These are phyloP conservation scores for Drosophila subquinaria DNA, from an alignment of 2,888 invertebrate species.

Conservation along the genomic window DNA sequence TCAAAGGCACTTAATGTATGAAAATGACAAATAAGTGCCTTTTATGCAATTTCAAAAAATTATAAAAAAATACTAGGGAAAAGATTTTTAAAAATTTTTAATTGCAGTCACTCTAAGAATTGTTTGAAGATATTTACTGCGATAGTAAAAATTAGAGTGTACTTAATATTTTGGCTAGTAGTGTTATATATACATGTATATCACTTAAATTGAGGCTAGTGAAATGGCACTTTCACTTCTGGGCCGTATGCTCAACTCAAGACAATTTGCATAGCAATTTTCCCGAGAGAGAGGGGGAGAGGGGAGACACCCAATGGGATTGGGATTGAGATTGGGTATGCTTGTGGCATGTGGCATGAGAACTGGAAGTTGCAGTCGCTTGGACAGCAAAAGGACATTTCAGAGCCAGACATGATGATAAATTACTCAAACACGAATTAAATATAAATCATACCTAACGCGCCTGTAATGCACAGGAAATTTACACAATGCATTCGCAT, in stretches of 20 bases:
- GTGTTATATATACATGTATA: constrained; percentile 5
- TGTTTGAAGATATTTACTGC: too few species aligned
- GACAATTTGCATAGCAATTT: constrained; percentile 75
- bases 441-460: constrained; percentile 72
- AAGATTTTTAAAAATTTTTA: too few species aligned
- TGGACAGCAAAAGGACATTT: background rate
- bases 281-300: background rate
- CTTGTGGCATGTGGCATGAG: background rate
- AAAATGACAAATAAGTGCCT: too few species aligned
- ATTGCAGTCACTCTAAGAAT: too few species aligned
- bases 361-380: background rate
- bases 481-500: constrained; percentile 39
- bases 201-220: constrained; percentile 18
- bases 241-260: constrained; percentile 58
- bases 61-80: too few species aligned
- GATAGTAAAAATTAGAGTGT: too few species aligned
- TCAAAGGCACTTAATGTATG: too few species aligned
- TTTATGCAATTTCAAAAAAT: too few species aligned
- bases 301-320: background rate
- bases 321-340: constrained; percentile 1
- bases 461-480: constrained; percentile 46
- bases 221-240: constrained; percentile 74
- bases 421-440: constrained; percentile 76
- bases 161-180: too few species aligned
- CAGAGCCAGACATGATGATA: constrained; percentile 67